Conservation (phyloP, 2,888 invertebrate genomes). For the Rhogogaster chlorosoma region DNA sequence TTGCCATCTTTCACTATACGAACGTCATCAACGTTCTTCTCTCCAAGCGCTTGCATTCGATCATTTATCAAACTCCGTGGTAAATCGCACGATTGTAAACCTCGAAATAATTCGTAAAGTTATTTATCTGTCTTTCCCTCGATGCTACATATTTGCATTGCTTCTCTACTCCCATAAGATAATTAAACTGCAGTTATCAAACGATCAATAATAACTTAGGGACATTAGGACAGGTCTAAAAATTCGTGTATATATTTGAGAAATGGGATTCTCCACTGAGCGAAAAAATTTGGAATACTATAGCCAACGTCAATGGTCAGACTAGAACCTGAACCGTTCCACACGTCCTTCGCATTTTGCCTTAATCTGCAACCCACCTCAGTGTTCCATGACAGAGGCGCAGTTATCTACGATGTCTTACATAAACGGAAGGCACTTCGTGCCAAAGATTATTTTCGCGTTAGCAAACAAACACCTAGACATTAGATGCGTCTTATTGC, state of each 20-base stretch:
- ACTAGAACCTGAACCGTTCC: conserved; percentile 41
- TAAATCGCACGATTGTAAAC: background rate
- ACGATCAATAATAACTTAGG: background rate
- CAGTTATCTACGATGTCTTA: conserved; percentile 55
- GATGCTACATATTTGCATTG: background rate
- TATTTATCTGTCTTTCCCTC: background rate
- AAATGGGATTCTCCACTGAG: background rate
- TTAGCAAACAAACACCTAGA: conserved; percentile 60
- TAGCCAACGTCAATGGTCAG: background rate
- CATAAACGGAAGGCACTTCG: conserved; percentile 62
- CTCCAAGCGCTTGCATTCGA: background rate
- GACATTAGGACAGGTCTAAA: background rate
- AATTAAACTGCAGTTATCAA: background rate
- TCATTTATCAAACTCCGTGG: background rate
- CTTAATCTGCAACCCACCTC: background rate
- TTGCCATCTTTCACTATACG: conserved; percentile 13
- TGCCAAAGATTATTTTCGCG: conserved; percentile 70
- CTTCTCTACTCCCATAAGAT: background rate
- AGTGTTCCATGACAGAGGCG: conserved; percentile 4
- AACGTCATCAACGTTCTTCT: background rate
- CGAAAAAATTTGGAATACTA: background rate
- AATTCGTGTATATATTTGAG: background rate
- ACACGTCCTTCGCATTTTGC: background rate
- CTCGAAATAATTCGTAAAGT: background rate
- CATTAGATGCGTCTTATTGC: background rate